Evolutionary conservation across 2,113 vertebrate genomes (phyloP).

Genomic region (Rallus limicola): DNA sequence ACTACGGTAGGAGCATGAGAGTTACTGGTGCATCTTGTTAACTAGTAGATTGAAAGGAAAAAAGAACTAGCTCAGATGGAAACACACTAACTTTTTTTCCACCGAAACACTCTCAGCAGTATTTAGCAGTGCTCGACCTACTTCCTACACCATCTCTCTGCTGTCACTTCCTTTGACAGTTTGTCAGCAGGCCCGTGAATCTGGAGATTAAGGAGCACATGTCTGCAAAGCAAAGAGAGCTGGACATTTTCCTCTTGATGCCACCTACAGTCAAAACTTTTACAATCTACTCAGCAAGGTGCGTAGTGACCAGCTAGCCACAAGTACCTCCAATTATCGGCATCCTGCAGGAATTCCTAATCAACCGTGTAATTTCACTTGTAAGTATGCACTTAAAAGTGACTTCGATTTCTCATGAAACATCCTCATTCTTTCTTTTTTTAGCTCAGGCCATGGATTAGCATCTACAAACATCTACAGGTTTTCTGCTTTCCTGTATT

Average conservation of each 20-base stretch:
- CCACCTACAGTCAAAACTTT: conserved; percentile 25
- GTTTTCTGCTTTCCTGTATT: neutral
- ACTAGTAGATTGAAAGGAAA: neutral
- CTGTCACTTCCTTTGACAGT: conserved; percentile 55
- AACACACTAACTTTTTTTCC: neutral
- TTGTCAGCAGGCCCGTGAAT: neutral
- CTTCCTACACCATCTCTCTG: conserved; percentile 1
- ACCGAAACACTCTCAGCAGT: neutral
- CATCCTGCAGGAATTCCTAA: conserved; percentile 5
- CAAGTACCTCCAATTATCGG: conserved; percentile 1
- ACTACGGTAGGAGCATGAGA: neutral
- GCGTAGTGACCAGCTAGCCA: neutral
- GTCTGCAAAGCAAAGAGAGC: neutral
- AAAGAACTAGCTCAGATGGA: conserved; percentile 52
- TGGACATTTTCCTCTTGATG: neutral
- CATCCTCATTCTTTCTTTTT: neutral
- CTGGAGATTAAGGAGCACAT: neutral
- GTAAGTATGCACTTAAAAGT: neutral
- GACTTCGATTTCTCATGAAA: conserved; percentile 2
- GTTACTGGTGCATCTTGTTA: neutral
- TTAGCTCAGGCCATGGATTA: neutral
- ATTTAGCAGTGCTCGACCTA: neutral
- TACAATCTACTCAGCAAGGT: neutral
- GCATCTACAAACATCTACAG: neutral
- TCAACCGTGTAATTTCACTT: neutral